Conservation (phyloP, 2,888 invertebrate species). For the Tillus elongatus region DNA sequence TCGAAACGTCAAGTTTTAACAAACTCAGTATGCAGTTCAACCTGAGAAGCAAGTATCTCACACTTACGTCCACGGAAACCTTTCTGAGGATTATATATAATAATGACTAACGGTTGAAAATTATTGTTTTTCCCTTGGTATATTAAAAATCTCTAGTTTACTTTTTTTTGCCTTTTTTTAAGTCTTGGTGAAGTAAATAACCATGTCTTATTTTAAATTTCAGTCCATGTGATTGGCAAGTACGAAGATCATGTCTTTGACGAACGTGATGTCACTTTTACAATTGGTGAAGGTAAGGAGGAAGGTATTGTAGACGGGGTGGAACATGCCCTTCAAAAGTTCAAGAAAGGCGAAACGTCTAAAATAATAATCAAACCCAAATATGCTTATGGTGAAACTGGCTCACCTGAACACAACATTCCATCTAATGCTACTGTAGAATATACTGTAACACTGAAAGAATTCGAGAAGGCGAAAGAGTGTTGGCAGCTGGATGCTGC, state of each 20-base stretch:
- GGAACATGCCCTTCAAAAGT: constrained; percentile 71
- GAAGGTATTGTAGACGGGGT: constrained; percentile 69
- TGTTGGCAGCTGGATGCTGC: constrained; percentile 70
- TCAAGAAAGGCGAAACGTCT: constrained; percentile 72
- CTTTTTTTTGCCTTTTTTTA: too few species aligned
- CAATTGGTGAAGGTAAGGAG: constrained; percentile 77
- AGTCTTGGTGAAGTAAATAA: too few species aligned
- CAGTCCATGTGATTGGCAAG: constrained; percentile 65
- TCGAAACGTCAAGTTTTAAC: too few species aligned
- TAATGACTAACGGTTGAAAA: too few species aligned
- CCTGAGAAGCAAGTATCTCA: too few species aligned
- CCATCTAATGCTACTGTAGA: constrained; percentile 70
- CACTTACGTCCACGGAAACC: too few species aligned
- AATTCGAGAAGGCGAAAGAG: constrained; percentile 77
- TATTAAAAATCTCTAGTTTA: too few species aligned
- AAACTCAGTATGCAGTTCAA: too few species aligned
- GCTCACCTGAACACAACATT: constrained; percentile 61
- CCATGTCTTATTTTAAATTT: too few species aligned
- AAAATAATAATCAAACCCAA: constrained; percentile 62
- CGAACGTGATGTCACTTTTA: constrained; percentile 71
- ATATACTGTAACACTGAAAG: constrained; percentile 72
- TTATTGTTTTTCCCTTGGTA: too few species aligned
- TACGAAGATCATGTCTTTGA: constrained; percentile 64
- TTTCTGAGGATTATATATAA: too few species aligned
- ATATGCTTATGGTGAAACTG: constrained; percentile 69